Percentiles rank a stretch among this genome's conserved stretches.
Conservation (phyloP, 1,140 invertebrate species). For the Drosophila guanche region DNA sequence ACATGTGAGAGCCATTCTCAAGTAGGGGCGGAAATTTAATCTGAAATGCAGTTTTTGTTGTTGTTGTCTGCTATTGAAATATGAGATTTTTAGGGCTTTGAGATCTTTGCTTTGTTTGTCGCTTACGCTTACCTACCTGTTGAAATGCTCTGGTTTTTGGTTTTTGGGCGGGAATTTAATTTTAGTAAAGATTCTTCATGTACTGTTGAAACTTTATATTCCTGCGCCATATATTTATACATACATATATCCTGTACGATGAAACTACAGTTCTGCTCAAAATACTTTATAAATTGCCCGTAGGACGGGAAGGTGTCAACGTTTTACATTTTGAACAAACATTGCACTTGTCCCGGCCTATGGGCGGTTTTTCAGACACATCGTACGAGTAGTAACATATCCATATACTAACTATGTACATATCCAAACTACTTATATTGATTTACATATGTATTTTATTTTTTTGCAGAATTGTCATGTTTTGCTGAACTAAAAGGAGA, state of each 20-base stretch:
- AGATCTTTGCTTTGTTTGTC: constrained; percentile 54
- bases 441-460: not conserved
- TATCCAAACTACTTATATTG: too few species aligned
- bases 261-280: too few species aligned
- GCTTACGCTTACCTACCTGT: constrained; percentile 52
- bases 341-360: constrained; percentile 84
- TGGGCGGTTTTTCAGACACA: constrained; percentile 64
- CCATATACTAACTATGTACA: too few species aligned
- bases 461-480: constrained; percentile 6
- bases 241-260: not conserved
- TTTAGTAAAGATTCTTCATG: constrained; percentile 47
- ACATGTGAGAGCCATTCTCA: constrained; percentile 37
- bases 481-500: not conserved
- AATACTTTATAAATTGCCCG: constrained; percentile 58
- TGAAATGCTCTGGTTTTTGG: constrained; percentile 11
- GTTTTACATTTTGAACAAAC: constrained; percentile 77
- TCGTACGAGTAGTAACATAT: not conserved
- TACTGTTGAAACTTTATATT: constrained; percentile 63
- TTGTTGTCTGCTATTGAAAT: constrained; percentile 60
- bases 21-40: constrained; percentile 79
- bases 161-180: constrained; percentile 10
- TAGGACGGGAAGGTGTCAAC: constrained; percentile 83
- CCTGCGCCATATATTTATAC: constrained; percentile 13
- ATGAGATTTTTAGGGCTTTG: constrained; percentile 69
- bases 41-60: constrained; percentile 52